phyloP scores from a whole-genome alignment of 2,888 invertebrate genomes.

The Odontomyia ornata region DNA sequence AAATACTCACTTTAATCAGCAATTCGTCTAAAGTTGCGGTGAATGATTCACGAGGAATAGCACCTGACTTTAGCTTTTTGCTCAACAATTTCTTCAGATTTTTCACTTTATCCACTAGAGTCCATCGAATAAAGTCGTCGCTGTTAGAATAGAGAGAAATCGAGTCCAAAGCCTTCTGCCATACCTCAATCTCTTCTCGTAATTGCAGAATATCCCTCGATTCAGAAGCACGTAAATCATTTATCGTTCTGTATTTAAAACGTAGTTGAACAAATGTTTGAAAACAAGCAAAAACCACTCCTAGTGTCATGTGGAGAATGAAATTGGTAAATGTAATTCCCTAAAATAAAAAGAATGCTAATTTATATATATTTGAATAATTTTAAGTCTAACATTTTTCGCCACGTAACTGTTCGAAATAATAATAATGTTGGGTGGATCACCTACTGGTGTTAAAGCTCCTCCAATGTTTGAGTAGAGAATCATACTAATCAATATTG shows the following conservation, averaged over 20 bases:
- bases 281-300: constrained; percentile 73
- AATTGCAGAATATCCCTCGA: constrained; percentile 78
- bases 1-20: constrained; percentile 57
- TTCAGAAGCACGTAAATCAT: constrained; percentile 74
- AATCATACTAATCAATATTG: constrained; percentile 86
- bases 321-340: constrained; percentile 84
- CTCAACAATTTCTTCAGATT: constrained; percentile 72
- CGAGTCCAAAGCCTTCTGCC: constrained; percentile 81
- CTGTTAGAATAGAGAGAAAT: constrained; percentile 84
- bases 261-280: constrained; percentile 80
- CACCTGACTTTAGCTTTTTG: constrained; percentile 67
- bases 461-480: constrained; percentile 93
- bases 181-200: constrained; percentile 83
- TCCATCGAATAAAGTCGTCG: constrained; percentile 80
- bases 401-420: constrained; percentile 63
- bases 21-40: constrained; percentile 77
- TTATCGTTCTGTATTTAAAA: constrained; percentile 76
- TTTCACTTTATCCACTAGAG: constrained; percentile 78
- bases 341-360: constrained; percentile 62
- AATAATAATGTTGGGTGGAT: constrained; percentile 75
- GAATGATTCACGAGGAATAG: constrained; percentile 68
- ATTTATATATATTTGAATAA: neutral
- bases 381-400: constrained; percentile 58
- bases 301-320: constrained; percentile 81
- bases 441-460: constrained; percentile 88